Conservation (phyloP, 2,797 vertebrate species). For the Spea hammondii region DNA sequence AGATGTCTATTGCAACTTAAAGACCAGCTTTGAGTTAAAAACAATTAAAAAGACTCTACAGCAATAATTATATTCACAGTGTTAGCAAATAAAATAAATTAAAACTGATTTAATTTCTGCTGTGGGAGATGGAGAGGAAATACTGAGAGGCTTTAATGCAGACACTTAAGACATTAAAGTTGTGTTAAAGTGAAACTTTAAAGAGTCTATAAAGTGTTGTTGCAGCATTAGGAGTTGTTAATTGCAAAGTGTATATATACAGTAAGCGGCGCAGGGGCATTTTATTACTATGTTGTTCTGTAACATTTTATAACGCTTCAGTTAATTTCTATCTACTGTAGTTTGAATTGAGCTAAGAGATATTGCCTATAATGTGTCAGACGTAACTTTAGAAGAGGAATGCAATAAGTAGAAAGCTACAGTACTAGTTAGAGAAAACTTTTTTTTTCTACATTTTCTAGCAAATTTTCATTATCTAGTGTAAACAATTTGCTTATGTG, state of each 20-base stretch:
- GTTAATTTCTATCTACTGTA: conserved; percentile 49
- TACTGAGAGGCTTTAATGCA: conserved; percentile 73
- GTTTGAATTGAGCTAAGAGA: conserved; percentile 39
- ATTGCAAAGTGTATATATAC: conserved; percentile 53
- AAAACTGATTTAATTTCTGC: conserved; percentile 81
- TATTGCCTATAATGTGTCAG: conserved; percentile 42
- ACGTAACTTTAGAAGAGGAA: conserved; percentile 10
- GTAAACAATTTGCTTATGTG: too few species aligned
- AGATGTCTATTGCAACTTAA: conserved; percentile 73
- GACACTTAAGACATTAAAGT: conserved; percentile 68
- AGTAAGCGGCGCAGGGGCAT: conserved; percentile 51
- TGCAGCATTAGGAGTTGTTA: conserved; percentile 57
- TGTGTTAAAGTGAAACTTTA: conserved; percentile 69
- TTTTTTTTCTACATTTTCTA: conserved; percentile 34
- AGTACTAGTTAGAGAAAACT: conserved; percentile 26
- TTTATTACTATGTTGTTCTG: conserved; percentile 52
- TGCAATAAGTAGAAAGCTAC: neutral
- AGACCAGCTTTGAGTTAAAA: conserved; percentile 75
- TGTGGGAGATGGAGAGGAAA: conserved; percentile 70
- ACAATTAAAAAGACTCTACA: conserved; percentile 76
- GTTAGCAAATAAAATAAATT: conserved; percentile 83
- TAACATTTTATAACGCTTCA: conserved; percentile 52
- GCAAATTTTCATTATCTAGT: too few species aligned
- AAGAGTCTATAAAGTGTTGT: conserved; percentile 62
- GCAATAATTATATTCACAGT: conserved; percentile 77